phyloP scores from a whole-genome alignment of 2,113 vertebrate genomes.

The Acrocephalus kingi region DNA sequence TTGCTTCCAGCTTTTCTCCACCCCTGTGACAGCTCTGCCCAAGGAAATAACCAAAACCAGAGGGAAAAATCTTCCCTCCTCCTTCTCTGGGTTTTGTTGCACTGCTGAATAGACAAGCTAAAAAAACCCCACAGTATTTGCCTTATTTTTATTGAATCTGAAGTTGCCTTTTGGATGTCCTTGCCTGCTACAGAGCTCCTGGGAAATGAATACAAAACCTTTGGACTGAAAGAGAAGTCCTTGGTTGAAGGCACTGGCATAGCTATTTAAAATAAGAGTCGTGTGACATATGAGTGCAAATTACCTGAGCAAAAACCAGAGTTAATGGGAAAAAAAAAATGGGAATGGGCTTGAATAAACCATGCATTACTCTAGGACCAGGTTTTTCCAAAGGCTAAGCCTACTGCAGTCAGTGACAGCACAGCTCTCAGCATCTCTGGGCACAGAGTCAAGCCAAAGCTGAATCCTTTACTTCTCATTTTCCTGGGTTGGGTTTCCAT shows the following conservation, averaged over 20 bases:
- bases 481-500: background rate
- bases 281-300: background rate
- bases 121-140: background rate
- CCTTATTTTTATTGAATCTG: background rate
- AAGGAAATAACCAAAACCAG: background rate
- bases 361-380: background rate
- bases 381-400: background rate
- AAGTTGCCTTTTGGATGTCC: background rate
- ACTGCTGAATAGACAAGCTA: background rate
- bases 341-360: background rate
- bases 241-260: background rate
- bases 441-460: background rate
- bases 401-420: background rate
- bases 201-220: background rate
- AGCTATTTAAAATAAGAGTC: background rate
- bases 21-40: background rate
- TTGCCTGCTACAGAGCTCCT: background rate
- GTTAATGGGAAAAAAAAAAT: accelerated
- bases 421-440: background rate
- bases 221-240: background rate
- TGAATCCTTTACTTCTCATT: background rate
- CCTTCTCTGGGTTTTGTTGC: background rate
- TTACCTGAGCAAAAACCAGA: background rate
- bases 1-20: background rate
- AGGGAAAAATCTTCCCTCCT: background rate